phyloP scores from a whole-genome alignment of 2,888 invertebrate species.

The Caenorhabditis sp. region DNA sequence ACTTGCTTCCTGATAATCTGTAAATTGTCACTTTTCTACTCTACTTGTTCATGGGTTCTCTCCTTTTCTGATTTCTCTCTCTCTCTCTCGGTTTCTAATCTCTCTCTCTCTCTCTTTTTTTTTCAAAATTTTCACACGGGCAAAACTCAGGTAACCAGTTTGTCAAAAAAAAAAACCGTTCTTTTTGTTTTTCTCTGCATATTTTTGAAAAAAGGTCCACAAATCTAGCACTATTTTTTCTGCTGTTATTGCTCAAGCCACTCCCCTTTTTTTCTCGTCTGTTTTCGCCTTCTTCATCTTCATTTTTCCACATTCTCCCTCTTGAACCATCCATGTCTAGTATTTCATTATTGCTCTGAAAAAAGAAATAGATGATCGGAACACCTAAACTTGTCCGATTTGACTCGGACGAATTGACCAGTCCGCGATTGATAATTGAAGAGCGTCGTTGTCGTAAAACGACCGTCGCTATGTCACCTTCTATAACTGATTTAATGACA shows the following conservation, averaged over 20 bases:
- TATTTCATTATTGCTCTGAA: background rate
- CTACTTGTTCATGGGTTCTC: no score
- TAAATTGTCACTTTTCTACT: no score
- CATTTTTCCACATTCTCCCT: background rate
- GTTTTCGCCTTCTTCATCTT: background rate
- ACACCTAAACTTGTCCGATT: background rate
- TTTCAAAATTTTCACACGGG: no score
- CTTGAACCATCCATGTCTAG: constrained; percentile 1
- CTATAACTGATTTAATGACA: constrained; percentile 51
- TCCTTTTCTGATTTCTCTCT: no score
- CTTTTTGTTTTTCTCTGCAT: no score
- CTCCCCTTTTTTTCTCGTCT: background rate
- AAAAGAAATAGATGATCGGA: background rate
- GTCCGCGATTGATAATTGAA: background rate
- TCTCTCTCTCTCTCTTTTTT: no score
- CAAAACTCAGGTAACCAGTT: no score
- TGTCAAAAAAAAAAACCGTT: no score
- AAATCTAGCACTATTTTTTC: background rate
- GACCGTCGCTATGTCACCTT: constrained; percentile 49
- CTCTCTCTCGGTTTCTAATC: no score
- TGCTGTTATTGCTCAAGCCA: background rate
- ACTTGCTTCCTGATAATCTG: no score
- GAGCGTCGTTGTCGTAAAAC: constrained; percentile 35
- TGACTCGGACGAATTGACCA: background rate
- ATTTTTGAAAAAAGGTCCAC: background rate